phyloP scores from a whole-genome alignment of 2,888 invertebrate genomes.

The Cantharis flavilabris region DNA sequence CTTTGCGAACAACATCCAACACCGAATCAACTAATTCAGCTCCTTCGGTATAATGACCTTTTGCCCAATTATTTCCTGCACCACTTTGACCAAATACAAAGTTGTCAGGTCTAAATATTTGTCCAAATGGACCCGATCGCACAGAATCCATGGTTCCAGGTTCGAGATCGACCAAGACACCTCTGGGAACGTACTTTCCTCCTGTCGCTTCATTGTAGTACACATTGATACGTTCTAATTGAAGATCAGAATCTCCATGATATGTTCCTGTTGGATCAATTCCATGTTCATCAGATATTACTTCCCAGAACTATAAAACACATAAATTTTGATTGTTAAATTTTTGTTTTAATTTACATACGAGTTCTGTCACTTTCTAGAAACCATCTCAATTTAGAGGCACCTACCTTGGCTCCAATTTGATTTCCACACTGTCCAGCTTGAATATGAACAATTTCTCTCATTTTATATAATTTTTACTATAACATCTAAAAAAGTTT shows the following conservation, averaged over 20 bases:
- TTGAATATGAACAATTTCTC: conserved; percentile 88
- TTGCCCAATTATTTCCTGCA: conserved; percentile 86
- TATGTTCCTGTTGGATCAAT: conserved; percentile 90
- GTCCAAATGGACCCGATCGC: conserved; percentile 89
- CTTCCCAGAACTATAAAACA: conserved; percentile 83
- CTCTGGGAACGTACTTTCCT: conserved; percentile 92
- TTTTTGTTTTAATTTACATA: background rate
- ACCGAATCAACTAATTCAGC: conserved; percentile 86
- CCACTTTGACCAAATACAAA: conserved; percentile 90
- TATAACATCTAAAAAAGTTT: conserved; percentile 46
- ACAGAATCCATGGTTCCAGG: conserved; percentile 98
- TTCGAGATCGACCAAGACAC: conserved; percentile 91
- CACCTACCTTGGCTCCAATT: conserved; percentile 88
- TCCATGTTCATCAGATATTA: conserved; percentile 93
- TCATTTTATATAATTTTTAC: conserved; percentile 60
- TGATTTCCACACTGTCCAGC: conserved; percentile 79
- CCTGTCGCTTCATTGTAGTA: conserved; percentile 95
- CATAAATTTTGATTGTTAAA: conserved; percentile 12
- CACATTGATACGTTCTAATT: conserved; percentile 91
- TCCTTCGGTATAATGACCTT: conserved; percentile 93
- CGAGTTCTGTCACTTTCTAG: background rate
- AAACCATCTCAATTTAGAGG: background rate
- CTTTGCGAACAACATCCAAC: conserved; percentile 81
- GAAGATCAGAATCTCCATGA: conserved; percentile 88
- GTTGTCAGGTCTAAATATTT: conserved; percentile 94